Evolutionary conservation across 2,113 vertebrate genomes (phyloP), one percentile per base, ranked within the genome.

Genomic region (Scolopax mira): DNA sequence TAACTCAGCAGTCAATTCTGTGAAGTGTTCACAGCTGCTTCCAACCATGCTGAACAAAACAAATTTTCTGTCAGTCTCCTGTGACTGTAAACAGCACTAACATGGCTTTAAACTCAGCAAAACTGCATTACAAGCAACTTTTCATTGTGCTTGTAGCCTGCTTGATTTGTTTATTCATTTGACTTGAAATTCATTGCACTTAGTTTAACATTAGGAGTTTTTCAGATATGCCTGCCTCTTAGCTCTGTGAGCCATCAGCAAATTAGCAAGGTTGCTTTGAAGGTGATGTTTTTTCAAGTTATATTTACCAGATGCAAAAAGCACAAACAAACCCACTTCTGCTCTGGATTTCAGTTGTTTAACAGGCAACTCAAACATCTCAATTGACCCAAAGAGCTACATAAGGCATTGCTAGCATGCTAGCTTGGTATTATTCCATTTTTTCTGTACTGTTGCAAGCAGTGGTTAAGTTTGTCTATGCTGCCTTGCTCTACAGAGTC

Each of bases 21-120:
- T 97, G 58, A 93, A 97, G 85, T 94, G 88, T 60, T 97, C 80
- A 73, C 95, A 96, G 92, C 85, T 96, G 95, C 85, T 94, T 94
- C 79, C 54, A 88, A 14, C 75, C 85, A 86, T 33, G 31, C 90
- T 92, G 69, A 94, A 95, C 60, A 60, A 83, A 95, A 79, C 22
- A 85, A 70, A 73, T 90, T 88, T 92, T 90, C 84, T 3, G 11
- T 54, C 67, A 66, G 23, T 70, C 51, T 94, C 23, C 37, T 27
- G 22, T 93, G 90, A 88, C 64, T 90, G 62, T 31, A 77, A 94
- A 48, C 67, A 95, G 17, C 67, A 73, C 49, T 77, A 94, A 80
- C 15, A 35, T 14, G 71, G 10, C 41, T 90, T 91, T 85, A 90
- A 88, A 77, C 37, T 88, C 30, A 1, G 54, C 33, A 83, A 67